Evolutionary conservation across 2,797 vertebrate genomes (phyloP), one percentile per base, ranked within the genome.

Genomic region (Typhlichthys subterraneus): DNA sequence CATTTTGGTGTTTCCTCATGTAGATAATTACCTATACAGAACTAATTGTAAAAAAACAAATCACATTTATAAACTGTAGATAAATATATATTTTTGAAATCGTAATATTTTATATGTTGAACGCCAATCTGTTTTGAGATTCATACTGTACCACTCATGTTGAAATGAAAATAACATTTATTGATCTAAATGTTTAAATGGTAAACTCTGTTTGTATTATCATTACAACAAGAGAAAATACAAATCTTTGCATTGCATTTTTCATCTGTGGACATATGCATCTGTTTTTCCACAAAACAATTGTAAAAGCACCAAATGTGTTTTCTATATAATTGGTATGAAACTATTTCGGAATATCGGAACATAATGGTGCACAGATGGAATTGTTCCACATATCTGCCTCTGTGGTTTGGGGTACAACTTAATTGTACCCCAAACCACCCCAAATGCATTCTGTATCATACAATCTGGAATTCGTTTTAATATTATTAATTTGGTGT

Each of bases 111-210:
- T 29, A 10, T n/a, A 60, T 23, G 14, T 50, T 12, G n/a, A 53
- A 83, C 68, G 61, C 74, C 57, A 51, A 73, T 57, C 72, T 82
- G 75, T 53, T 82, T 62, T 72, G 47, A 64, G 12, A 53, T 61
- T 31, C 42, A 2, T 53, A 76, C 23, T 29, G 23, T 29, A 29
- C n/a, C 58, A 42, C 42, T 69, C 17, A 14, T 54, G 51, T 61
- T 38, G 3, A 72, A 70, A 63, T 74, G 12, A 14, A 5, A 14
- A 19, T 11, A 50, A 38, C 38, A 51, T 48, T 2, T 59, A 33
- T 60, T 65, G 23, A 29, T 29, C 4, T 0, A 29, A 29, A 29
- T 29, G 23, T 29, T 29, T 42, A 42, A 42, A 2, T 42, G n/a
- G 54, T 23, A 14, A 46, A 49, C 19, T 23, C 29, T 12, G 5